These are phyloP conservation scores for Lepisosteus oculatus DNA, from an alignment of 2,113 vertebrate species.

Conservation along the genomic window DNA sequence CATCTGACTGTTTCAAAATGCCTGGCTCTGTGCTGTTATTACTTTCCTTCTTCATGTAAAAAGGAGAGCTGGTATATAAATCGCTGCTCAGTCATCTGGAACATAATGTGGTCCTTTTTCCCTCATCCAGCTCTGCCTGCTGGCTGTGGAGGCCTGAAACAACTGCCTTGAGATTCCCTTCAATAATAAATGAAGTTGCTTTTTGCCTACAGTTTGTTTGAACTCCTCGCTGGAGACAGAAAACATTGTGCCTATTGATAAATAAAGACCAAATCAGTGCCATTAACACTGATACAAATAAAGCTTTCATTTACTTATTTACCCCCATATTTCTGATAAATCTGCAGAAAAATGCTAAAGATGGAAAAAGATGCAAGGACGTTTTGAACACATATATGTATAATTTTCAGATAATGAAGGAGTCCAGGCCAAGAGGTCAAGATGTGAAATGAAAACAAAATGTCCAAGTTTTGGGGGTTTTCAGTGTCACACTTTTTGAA, in stretches of 20 bases:
- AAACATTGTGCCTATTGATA: conserved; percentile 37
- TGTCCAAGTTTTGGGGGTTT: no score
- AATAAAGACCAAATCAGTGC: conserved; percentile 25
- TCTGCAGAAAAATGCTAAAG: neutral
- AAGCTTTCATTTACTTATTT: conserved; percentile 22
- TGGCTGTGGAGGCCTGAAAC: conserved; percentile 71
- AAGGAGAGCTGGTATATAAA: conserved; percentile 68
- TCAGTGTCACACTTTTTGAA: no score
- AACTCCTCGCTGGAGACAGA: conserved; percentile 50
- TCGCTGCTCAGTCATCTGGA: conserved; percentile 73
- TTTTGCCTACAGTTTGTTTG: conserved; percentile 76
- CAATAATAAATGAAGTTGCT: conserved; percentile 80
- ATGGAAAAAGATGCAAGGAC: no score
- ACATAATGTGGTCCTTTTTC: conserved; percentile 64
- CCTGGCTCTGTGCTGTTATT: conserved; percentile 63
- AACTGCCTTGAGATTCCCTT: conserved; percentile 71
- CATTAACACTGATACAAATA: conserved; percentile 15
- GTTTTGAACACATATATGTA: no score
- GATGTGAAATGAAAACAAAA: no score
- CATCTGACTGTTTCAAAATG: conserved; percentile 67
- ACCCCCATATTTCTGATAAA: neutral
- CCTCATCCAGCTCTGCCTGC: conserved; percentile 57
- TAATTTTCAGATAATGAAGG: no score
- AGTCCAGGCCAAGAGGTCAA: no score
- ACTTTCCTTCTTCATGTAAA: conserved; percentile 70